Evolutionary conservation across 2,113 vertebrate species (phyloP).

Genomic region (Gopherus evgoodei): DNA sequence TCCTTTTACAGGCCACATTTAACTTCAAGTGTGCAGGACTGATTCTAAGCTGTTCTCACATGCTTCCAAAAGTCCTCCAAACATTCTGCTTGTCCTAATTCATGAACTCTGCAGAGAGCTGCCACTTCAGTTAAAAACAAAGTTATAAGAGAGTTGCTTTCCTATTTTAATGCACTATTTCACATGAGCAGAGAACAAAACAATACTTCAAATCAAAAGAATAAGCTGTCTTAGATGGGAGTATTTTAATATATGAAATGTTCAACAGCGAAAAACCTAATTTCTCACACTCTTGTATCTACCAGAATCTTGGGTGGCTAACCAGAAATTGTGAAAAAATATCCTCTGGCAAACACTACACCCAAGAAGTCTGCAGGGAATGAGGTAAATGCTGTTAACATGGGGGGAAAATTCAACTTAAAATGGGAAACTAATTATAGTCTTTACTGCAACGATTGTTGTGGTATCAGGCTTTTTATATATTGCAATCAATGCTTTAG

Average conservation of each 20-base stretch:
- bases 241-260: no score
- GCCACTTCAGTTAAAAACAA: background rate
- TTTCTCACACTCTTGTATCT: background rate
- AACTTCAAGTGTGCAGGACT: background rate
- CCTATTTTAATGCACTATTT: background rate
- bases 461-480: background rate
- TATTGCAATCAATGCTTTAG: fast-evolving
- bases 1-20: background rate
- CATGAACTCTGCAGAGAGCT: background rate
- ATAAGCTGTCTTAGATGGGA: background rate
- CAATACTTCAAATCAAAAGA: background rate
- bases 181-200: background rate
- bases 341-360: background rate
- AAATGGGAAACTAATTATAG: background rate
- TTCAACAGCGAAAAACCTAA: background rate
- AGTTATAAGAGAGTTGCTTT: background rate
- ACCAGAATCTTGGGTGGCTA: background rate
- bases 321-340: background rate
- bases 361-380: no score
- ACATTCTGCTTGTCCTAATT: background rate
- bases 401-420: background rate
- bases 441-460: fast-evolving
- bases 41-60: background rate
- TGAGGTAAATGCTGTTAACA: no score
- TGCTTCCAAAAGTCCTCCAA: background rate